Evolutionary conservation across 92 coral and sea anemone species (phyloP).

Genomic region (Parazoanthus atlanticus): DNA sequence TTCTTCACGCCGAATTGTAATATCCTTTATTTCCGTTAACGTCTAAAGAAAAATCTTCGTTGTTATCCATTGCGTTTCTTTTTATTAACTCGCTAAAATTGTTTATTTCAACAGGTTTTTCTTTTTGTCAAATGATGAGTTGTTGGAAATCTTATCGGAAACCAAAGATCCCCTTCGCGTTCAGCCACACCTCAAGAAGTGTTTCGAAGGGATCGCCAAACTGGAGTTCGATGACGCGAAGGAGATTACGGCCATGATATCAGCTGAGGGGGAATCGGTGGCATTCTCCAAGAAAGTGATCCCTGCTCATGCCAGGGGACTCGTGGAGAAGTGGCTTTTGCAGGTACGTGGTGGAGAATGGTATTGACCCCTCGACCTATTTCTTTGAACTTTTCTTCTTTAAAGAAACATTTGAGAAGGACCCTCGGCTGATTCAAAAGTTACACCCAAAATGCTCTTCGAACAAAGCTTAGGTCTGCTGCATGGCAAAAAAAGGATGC

Average conservation of each 20-base stretch:
- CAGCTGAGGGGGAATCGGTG: conserved; percentile 92
- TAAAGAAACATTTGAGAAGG: neutral
- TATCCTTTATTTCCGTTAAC: no score
- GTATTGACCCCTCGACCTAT: neutral
- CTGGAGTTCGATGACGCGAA: conserved; percentile 81
- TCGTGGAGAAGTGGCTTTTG: conserved; percentile 95
- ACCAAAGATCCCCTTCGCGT: conserved; percentile 97
- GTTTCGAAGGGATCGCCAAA: conserved; percentile 97
- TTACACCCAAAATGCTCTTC: no score
- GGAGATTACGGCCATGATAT: conserved; percentile 94
- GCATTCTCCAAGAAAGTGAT: conserved; percentile 77
- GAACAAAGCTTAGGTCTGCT: no score
- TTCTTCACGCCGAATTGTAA: no score
- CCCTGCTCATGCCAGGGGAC: conserved; percentile 90
- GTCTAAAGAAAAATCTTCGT: neutral
- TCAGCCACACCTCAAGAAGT: conserved; percentile 97
- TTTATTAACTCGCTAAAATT: neutral
- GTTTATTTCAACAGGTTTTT: conserved; percentile 69
- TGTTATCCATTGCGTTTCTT: neutral
- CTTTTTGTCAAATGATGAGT: conserved; percentile 95
- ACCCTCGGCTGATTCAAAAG: no score
- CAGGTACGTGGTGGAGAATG: conserved; percentile 58
- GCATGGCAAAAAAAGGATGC: no score
- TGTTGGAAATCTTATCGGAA: conserved; percentile 95
- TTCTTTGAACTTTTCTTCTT: neutral